Percentiles rank a stretch among this genome's conserved stretches.
phyloP scores from a whole-genome alignment of 1,140 invertebrate species.

The Aphis craccivora region DNA sequence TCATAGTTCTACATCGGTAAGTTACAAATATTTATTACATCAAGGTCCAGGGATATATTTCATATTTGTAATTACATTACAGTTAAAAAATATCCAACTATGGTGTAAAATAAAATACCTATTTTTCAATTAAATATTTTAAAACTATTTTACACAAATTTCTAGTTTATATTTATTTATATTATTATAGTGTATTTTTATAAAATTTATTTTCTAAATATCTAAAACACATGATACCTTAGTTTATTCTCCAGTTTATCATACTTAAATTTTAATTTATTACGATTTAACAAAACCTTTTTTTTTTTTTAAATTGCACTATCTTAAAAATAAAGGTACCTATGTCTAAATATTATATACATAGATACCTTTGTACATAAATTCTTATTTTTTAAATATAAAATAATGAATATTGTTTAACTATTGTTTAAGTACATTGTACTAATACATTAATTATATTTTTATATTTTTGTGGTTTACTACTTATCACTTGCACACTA shows the following conservation, averaged over 20 bases:
- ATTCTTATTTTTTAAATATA: not conserved
- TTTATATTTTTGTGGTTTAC: not conserved
- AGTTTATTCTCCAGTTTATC: not conserved
- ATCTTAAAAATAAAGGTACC: too few species aligned
- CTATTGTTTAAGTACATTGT: not conserved
- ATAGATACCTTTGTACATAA: too few species aligned
- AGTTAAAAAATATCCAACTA: not conserved
- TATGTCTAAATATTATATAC: too few species aligned
- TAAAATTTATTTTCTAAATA: not conserved
- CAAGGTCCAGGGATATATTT: not conserved
- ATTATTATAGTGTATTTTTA: not conserved
- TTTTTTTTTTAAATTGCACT: not conserved
- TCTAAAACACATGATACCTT: not conserved
- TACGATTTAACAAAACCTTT: too few species aligned
- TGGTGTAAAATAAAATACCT: not conserved
- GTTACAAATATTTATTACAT: conserved; percentile 17
- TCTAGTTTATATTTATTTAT: not conserved
- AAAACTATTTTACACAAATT: not conserved
- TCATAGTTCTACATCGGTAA: conserved; percentile 40
- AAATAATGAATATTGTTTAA: not conserved
- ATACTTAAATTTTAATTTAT: too few species aligned
- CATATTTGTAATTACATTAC: not conserved
- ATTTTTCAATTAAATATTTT: not conserved
- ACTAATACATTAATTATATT: not conserved
- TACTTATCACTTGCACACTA: not conserved